A percentile compares a stretch with the other conserved stretches of the same genome.
phyloP scores from a whole-genome alignment of 2,113 vertebrate genomes.

The Melanerpes formicivorus region DNA sequence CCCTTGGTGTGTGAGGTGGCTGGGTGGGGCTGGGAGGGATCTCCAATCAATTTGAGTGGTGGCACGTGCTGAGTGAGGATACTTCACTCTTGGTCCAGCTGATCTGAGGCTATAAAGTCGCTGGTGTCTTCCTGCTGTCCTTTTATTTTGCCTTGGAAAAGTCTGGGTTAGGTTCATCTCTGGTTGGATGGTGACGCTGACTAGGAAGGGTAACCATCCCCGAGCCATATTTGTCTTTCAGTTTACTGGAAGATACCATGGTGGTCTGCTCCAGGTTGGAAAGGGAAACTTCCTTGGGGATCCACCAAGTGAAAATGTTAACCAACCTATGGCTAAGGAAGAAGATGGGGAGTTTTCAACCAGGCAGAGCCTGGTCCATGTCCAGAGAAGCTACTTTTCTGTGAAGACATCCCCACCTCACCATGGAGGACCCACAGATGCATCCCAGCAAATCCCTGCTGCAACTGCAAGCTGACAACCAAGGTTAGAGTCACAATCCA shows the following conservation, averaged over 20 bases:
- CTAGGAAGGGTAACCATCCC: background rate
- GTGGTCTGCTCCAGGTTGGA: background rate
- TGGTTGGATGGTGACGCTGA: background rate
- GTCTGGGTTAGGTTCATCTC: background rate
- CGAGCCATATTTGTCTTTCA: background rate
- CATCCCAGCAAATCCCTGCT: accelerated
- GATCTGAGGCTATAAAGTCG: background rate
- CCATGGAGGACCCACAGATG: too few species aligned
- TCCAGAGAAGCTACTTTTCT: background rate
- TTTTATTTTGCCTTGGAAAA: background rate
- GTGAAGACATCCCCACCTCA: background rate
- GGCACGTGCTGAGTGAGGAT: background rate
- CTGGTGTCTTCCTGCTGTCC: background rate
- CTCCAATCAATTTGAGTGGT: background rate
- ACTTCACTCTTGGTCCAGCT: background rate
- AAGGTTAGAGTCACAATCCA: background rate
- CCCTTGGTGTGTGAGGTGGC: background rate
- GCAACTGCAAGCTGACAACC: background rate
- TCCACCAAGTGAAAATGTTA: background rate
- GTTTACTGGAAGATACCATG: background rate
- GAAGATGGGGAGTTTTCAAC: background rate
- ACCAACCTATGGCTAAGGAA: background rate
- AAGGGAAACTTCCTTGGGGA: background rate
- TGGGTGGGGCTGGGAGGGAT: background rate
- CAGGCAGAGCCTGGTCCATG: background rate